Evolutionary conservation across 2,113 vertebrate species (phyloP).

Genomic region (Myotis lucifugus): DNA sequence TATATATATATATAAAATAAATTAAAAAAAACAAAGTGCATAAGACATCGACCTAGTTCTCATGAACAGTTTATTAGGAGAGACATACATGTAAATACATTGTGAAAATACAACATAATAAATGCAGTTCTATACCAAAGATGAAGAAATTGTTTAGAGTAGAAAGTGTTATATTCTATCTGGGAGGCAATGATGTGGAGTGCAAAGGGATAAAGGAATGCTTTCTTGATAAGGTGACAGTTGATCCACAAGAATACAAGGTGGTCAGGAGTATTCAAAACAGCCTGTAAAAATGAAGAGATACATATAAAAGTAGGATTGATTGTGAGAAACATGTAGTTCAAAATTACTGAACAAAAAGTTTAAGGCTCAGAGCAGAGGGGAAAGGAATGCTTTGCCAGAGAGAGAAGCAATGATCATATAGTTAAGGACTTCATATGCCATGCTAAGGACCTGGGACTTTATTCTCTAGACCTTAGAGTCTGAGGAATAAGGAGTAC

Average conservation of each 20-base stretch:
- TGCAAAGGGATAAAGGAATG: not conserved
- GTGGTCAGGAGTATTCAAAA: not conserved
- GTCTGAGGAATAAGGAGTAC: not conserved
- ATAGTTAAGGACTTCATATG: not conserved
- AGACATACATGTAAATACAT: not conserved
- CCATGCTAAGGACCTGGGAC: not conserved
- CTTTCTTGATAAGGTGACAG: not conserved
- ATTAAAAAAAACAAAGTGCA: not conserved
- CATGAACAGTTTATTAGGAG: conserved; percentile 38
- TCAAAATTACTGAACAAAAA: conserved; percentile 39
- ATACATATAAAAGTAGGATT: not conserved
- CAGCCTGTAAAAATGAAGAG: not conserved
- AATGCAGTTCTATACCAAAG: not conserved
- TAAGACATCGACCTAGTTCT: not conserved
- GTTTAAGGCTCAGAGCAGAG: not conserved
- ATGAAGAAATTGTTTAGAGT: not conserved
- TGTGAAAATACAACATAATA: not conserved
- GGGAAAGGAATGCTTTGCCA: not conserved
- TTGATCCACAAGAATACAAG: not conserved
- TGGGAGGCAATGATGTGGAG: not conserved
- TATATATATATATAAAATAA: too few species aligned
- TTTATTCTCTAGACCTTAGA: not conserved
- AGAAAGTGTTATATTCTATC: not conserved
- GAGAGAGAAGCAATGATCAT: not conserved
- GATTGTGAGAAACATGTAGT: not conserved